Conservation (phyloP, 2,797 vertebrate species). For the Adelosebastes latens region DNA sequence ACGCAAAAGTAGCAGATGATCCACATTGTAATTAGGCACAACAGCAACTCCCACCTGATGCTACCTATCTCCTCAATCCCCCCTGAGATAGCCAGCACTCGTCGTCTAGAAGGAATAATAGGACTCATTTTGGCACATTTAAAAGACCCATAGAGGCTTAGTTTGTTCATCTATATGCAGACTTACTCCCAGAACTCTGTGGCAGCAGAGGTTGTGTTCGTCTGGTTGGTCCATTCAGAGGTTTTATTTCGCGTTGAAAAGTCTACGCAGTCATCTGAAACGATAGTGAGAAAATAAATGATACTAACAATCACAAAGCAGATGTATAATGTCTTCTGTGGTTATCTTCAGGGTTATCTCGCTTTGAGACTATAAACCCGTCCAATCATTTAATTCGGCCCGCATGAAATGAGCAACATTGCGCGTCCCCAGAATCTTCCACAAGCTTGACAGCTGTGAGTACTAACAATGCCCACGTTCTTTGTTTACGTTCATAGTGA, state of each 20-base stretch:
- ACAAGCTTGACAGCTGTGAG: too few relatives aligned
- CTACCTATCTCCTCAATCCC: conserved; percentile 80
- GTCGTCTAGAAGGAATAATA: conserved; percentile 50
- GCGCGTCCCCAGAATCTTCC: too few relatives aligned
- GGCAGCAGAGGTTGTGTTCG: conserved; percentile 68
- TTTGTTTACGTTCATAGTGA: too few relatives aligned
- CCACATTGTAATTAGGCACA: conserved; percentile 75
- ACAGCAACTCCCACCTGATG: conserved; percentile 76
- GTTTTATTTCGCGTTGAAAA: conserved; percentile 59
- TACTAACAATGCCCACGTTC: too few relatives aligned
- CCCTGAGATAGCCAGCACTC: conserved; percentile 77
- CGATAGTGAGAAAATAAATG: background rate
- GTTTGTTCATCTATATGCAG: background rate
- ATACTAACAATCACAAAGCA: background rate
- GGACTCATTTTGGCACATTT: background rate
- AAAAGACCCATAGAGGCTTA: background rate
- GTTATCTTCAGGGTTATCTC: too few relatives aligned
- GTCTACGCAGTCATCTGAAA: conserved; percentile 74
- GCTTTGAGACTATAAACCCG: too few relatives aligned
- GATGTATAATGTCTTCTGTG: background rate
- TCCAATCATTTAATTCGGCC: too few relatives aligned
- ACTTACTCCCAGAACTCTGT: conserved; percentile 85
- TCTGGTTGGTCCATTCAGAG: conserved; percentile 42
- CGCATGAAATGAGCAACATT: too few relatives aligned
- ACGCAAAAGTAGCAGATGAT: conserved; percentile 80